These are phyloP conservation scores for Lampris megalopsis DNA, from an alignment of 2,113 vertebrate species.

Conservation along the genomic window DNA sequence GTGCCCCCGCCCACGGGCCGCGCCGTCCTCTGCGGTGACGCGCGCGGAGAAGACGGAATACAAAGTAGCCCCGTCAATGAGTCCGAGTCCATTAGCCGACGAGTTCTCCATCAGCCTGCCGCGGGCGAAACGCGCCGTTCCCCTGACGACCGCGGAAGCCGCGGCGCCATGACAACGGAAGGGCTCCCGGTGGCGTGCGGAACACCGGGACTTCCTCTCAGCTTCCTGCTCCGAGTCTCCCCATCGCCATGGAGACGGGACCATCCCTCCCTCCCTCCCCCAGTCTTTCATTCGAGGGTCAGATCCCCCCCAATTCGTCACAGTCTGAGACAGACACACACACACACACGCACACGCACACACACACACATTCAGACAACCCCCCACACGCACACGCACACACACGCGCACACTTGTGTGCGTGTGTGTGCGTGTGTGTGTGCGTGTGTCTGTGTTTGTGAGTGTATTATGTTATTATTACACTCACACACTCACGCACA, in stretches of 20 bases:
- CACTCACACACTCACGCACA: too few species aligned
- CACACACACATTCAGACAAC: background rate
- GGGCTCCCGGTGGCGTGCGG: constrained; percentile 57
- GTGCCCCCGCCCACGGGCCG: too few species aligned
- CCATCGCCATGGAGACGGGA: constrained; percentile 70
- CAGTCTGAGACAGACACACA: background rate
- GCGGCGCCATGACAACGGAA: constrained; percentile 77
- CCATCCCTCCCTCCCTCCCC: constrained; percentile 41
- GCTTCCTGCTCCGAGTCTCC: constrained; percentile 71
- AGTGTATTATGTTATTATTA: too few species aligned
- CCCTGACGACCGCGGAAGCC: constrained; percentile 71
- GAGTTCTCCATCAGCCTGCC: constrained; percentile 65
- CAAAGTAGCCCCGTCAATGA: too few species aligned
- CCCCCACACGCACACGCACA: too few species aligned
- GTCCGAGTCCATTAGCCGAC: background rate
- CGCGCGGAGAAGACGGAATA: too few species aligned
- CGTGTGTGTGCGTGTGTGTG: too few species aligned
- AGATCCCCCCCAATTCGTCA: constrained; percentile 52
- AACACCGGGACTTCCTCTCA: constrained; percentile 74
- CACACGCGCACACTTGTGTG: too few species aligned
- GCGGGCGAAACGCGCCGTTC: constrained; percentile 54
- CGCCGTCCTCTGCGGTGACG: too few species aligned
- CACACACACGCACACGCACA: background rate
- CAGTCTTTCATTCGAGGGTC: constrained; percentile 55
- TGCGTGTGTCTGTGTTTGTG: too few species aligned